Percentiles rank a stretch among this genome's conserved stretches.
These are phyloP conservation scores for Centropyge bicolor DNA, from an alignment of 2,797 vertebrate species.

Conservation along the genomic window DNA sequence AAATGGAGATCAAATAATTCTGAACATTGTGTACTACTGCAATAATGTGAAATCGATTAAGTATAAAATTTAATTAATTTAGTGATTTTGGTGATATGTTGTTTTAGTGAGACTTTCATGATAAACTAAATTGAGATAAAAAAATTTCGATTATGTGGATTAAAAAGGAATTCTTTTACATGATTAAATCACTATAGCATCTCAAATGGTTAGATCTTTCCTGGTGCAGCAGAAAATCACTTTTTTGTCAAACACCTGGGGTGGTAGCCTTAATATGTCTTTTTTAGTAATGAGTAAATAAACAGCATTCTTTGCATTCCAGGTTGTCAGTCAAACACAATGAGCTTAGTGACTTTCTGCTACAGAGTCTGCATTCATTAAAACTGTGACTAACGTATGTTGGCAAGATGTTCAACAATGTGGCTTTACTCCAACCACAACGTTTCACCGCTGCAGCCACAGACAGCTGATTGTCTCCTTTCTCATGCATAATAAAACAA, in stretches of 20 bases:
- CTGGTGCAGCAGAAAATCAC: background rate
- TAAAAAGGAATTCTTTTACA: background rate
- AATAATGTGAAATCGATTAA: too few relatives aligned
- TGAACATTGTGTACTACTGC: background rate
- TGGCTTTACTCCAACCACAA: conserved; percentile 66
- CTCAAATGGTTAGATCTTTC: background rate
- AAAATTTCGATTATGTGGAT: background rate
- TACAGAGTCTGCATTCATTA: conserved; percentile 44
- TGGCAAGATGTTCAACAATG: conserved; percentile 55
- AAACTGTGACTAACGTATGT: conserved; percentile 45
- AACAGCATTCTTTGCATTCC: conserved; percentile 37
- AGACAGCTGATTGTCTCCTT: conserved; percentile 63
- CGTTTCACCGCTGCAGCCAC: conserved; percentile 57
- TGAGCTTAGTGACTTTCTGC: conserved; percentile 43
- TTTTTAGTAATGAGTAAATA: conserved; percentile 28
- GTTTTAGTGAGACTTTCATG: background rate
- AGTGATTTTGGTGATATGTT: background rate
- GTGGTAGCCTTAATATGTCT: background rate
- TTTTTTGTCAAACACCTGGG: background rate
- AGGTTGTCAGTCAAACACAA: conserved; percentile 42
- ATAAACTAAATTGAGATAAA: background rate
- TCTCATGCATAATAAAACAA: conserved; percentile 82
- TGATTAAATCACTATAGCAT: background rate
- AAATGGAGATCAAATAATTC: background rate
- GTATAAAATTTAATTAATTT: too few relatives aligned